Evolutionary conservation across 2,888 invertebrate species (phyloP), one percentile per base, ranked within the genome.

Genomic region (Apodemia duryi): DNA sequence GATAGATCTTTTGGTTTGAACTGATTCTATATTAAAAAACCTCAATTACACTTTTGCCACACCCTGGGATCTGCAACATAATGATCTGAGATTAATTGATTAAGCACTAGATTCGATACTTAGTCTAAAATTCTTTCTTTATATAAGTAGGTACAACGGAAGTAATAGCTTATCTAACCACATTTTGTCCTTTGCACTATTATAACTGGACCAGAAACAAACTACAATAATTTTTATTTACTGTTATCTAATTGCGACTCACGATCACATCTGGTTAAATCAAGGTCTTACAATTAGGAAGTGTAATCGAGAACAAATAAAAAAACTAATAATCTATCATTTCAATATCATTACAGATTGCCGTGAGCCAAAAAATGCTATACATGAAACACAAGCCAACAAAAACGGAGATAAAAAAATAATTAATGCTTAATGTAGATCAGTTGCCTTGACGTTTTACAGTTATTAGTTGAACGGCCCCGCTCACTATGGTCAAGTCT

Each of bases 221-320:
- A 49, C 4, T 5, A n/a, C 46, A 13, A 43, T 49, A 49, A 49
- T 49, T 49, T 49, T 49, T n/a, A 49, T 49, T 49, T 49, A 49
- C 46, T 57, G 57, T 11, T 57, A 57, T 57, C 57, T 57, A 54
- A 54, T 9, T 54, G 29, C 32, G 32, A 35, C 32, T 73, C 60
- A 71, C 68, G 74, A 82, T 57, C 57, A 85, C 87, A 88, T 86
- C 87, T 88, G 87, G 86, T 76, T 80, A 71, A 81, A 80, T 78
- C 88, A 86, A 87, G 88, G 87, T 83, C 83, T 84, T 76, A 78
- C 78, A 81, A 86, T 83, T 82, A 83, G 88, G 87, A 88, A 89
- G 86, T 84, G 63, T 66, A 68, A 57, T 13, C 7, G 74, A 79
- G 76, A 75, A 75, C 72, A 68, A 68, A 76, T 74, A 82, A 86